Conservation (phyloP, 2,113 vertebrate species). For the Thunnus thynnus region DNA sequence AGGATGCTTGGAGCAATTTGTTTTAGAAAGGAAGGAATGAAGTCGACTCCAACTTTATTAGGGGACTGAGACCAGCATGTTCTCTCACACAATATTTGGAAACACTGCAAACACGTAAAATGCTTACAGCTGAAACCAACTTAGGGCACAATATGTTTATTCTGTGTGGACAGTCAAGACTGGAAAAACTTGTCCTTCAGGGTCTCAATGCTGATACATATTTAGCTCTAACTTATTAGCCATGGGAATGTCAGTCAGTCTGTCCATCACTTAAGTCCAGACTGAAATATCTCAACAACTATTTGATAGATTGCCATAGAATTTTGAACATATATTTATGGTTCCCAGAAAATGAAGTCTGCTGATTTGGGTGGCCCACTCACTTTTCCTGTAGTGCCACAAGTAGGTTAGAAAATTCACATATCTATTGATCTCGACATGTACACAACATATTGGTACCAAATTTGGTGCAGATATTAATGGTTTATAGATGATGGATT, state of each 20-base stretch:
- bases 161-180: neutral
- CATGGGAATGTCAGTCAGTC: neutral
- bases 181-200: neutral
- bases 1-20: slow-evolving; percentile 70
- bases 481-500: neutral
- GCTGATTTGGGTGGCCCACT: too few species aligned
- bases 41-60: slow-evolving; percentile 37
- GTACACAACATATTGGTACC: too few species aligned
- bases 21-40: slow-evolving; percentile 55
- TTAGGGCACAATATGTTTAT: neutral
- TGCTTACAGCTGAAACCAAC: slow-evolving; percentile 21
- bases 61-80: slow-evolving; percentile 38
- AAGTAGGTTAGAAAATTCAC: too few species aligned
- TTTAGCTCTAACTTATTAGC: neutral
- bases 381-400: too few species aligned
- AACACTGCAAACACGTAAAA: slow-evolving; percentile 7
- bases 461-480: too few species aligned
- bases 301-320: too few species aligned
- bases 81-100: slow-evolving; percentile 30
- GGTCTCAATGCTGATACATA: neutral
- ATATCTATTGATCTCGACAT: too few species aligned
- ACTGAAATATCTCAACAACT: neutral
- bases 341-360: too few species aligned
- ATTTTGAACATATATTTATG: too few species aligned
- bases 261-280: neutral